These are phyloP conservation scores for Zalophus californianus DNA, from an alignment of 2,797 vertebrate genomes.

Conservation along the genomic window DNA sequence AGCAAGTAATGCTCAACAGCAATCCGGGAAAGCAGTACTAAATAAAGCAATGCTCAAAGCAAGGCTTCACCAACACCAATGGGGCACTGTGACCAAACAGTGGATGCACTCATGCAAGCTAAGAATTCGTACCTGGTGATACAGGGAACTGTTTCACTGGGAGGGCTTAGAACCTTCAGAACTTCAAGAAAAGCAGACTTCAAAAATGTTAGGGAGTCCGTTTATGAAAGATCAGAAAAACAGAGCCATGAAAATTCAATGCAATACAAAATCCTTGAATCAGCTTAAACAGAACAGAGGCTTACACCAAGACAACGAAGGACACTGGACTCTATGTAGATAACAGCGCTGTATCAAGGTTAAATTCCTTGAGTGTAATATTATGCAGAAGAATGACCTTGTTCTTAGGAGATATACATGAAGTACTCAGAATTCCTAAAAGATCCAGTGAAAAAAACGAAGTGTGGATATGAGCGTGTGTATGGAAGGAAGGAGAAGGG, in stretches of 20 bases:
- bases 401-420: not conserved
- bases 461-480: not conserved
- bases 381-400: not conserved
- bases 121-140: not conserved
- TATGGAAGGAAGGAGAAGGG: not conserved
- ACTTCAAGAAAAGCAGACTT: slow-evolving; percentile 11
- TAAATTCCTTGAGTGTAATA: not conserved
- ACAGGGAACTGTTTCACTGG: not conserved
- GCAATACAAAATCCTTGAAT: not conserved
- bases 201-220: slow-evolving; percentile 13
- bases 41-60: not conserved
- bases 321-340: not conserved
- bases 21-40: not conserved
- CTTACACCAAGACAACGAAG: not conserved
- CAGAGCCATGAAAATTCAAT: not conserved
- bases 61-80: not conserved
- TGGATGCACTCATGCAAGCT: not conserved
- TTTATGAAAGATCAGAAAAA: slow-evolving; percentile 46
- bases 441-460: not conserved
- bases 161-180: not conserved
- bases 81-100: not conserved
- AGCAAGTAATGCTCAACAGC: not conserved
- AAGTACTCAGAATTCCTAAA: slow-evolving; percentile 42
- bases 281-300: not conserved
- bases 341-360: not conserved